Evolutionary conservation across 2,797 vertebrate genomes (phyloP).

Genomic region (Mormyrus proboscirostris): DNA sequence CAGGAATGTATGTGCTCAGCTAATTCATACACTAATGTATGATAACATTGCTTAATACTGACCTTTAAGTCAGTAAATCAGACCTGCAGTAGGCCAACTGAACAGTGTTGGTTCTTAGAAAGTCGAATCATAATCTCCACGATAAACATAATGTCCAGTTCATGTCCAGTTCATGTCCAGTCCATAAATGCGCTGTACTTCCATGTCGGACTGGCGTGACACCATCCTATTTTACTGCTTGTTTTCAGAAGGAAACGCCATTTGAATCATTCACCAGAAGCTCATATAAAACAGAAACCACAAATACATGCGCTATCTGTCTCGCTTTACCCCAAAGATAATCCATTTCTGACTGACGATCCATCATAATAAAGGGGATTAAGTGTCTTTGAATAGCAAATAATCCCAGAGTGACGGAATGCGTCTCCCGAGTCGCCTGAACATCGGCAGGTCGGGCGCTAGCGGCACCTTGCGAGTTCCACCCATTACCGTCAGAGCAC

Average conservation of each 20-base stretch:
- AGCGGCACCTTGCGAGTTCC: background rate
- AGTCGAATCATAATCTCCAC: background rate
- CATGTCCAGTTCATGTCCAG: background rate
- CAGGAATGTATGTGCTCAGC: background rate
- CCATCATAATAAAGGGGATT: background rate
- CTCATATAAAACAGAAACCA: background rate
- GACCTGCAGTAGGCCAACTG: background rate
- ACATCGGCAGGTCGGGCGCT: background rate
- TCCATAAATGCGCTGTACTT: background rate
- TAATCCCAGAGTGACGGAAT: background rate
- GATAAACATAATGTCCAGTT: background rate
- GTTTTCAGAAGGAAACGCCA: background rate
- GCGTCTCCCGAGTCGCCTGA: background rate
- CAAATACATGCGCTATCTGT: background rate
- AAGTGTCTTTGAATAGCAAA: background rate
- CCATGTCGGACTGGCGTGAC: background rate
- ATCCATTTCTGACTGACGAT: background rate
- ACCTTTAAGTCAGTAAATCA: background rate
- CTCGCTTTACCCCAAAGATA: background rate
- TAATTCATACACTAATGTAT: background rate
- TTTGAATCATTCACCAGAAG: background rate
- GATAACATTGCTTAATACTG: background rate
- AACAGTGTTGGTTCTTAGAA: background rate
- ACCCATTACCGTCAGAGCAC: background rate
- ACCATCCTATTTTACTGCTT: background rate